Conservation (phyloP, 2,888 invertebrate genomes). For the Noctuana brunneofusca region DNA sequence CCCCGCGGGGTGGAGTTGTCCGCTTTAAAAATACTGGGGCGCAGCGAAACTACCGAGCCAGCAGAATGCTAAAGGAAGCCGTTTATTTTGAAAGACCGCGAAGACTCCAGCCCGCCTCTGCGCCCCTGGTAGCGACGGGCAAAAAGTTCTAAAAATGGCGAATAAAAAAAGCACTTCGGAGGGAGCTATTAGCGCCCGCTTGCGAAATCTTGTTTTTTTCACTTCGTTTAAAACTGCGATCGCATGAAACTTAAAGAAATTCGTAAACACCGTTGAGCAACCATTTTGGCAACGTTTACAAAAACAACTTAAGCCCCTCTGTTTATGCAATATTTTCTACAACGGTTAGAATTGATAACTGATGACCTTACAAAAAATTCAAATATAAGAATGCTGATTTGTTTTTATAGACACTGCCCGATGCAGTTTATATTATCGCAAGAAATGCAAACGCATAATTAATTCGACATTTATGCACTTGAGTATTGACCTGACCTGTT, state of each 20-base stretch:
- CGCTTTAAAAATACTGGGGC: constrained; percentile 54
- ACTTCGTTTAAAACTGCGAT: constrained; percentile 46
- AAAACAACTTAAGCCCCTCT: background rate
- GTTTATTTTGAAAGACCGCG: constrained; percentile 74
- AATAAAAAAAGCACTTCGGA: constrained; percentile 49
- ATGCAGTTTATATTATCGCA: background rate
- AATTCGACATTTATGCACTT: constrained; percentile 21
- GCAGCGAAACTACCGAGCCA: constrained; percentile 67
- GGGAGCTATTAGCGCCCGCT: constrained; percentile 54
- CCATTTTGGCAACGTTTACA: constrained; percentile 18
- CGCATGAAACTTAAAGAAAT: constrained; percentile 46
- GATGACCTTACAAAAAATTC: constrained; percentile 16
- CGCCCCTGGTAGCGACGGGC: constrained; percentile 56
- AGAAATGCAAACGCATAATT: constrained; percentile 29
- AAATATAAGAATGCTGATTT: constrained; percentile 6
- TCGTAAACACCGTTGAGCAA: constrained; percentile 36
- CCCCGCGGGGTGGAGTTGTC: background rate
- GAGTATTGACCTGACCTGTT: constrained; percentile 20
- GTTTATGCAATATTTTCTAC: constrained; percentile 10
- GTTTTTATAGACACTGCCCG: constrained; percentile 12
- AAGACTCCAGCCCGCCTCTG: constrained; percentile 50
- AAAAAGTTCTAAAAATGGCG: constrained; percentile 60
- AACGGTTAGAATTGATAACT: constrained; percentile 6
- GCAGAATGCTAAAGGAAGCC: constrained; percentile 72
- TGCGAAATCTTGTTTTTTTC: constrained; percentile 55